These are phyloP conservation scores for Pluvianellus socialis DNA, from an alignment of 2,113 vertebrate genomes.

Conservation along the genomic window DNA sequence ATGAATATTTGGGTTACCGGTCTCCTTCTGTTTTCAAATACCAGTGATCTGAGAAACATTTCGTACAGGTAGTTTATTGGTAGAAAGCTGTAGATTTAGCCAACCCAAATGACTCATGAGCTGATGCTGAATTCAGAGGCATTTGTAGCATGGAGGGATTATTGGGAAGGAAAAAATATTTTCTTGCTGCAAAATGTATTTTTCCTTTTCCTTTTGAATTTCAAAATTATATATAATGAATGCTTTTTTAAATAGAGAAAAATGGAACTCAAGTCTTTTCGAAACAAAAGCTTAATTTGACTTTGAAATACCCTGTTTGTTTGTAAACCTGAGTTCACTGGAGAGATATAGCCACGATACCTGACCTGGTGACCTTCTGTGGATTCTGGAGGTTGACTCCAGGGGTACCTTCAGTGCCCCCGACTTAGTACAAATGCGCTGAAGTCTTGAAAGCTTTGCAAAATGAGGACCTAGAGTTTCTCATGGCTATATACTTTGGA, in stretches of 20 bases:
- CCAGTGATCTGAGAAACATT: background rate
- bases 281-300: background rate
- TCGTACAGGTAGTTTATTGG: background rate
- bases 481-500: background rate
- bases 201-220: background rate
- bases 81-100: background rate
- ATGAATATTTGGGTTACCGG: background rate
- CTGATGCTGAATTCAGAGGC: background rate
- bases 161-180: background rate
- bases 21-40: background rate
- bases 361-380: background rate
- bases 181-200: background rate
- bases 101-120: background rate
- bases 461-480: background rate
- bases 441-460: background rate
- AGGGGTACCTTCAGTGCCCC: background rate
- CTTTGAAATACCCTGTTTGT: background rate
- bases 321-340: background rate
- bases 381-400: background rate
- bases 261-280: background rate
- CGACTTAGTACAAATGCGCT: background rate
- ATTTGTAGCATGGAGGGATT: background rate
- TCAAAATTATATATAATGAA: background rate
- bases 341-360: rapidly evolving
- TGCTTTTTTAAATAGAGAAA: background rate